A percentile compares a stretch with the other conserved stretches of the same genome.
Evolutionary conservation across 92 coral and sea anemone genomes (phyloP).

Genomic region (Porites cylindrica): DNA sequence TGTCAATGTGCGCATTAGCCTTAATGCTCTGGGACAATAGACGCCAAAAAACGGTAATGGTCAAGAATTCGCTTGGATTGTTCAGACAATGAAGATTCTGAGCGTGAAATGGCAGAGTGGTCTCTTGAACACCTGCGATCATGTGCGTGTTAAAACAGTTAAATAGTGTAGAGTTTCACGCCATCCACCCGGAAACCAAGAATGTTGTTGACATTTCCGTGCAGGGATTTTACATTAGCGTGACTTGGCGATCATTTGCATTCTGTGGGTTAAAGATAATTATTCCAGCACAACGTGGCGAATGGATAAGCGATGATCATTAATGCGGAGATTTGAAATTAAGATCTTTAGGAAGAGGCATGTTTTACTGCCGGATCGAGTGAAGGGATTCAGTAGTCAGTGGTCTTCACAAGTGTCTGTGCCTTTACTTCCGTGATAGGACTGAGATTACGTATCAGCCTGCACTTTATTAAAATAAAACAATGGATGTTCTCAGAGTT

Average conservation of each 20-base stretch:
- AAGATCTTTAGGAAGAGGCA: neutral
- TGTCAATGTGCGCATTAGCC: conserved; percentile 33
- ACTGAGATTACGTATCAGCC: no score
- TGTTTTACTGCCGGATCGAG: neutral
- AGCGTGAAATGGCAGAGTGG: conserved; percentile 46
- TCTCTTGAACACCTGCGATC: conserved; percentile 30
- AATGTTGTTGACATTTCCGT: neutral
- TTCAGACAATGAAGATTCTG: neutral
- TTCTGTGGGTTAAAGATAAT: neutral
- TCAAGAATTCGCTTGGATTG: conserved; percentile 1
- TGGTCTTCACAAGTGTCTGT: no score
- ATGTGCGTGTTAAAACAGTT: conserved; percentile 12
- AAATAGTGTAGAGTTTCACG: conserved; percentile 20
- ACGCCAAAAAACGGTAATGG: conserved; percentile 8
- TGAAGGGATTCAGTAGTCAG: no score
- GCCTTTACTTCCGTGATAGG: no score
- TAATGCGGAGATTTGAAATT: neutral
- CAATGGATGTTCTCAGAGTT: no score
- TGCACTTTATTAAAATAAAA: no score
- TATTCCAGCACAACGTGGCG: neutral
- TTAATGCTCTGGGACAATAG: conserved; percentile 35
- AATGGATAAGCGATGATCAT: neutral
- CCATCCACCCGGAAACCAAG: conserved; percentile 12
- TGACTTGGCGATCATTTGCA: conserved; percentile 13
- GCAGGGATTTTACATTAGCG: conserved; percentile 8